Percentiles rank a stretch among this genome's conserved stretches.
Evolutionary conservation across 1,140 invertebrate species (phyloP).

Genomic region (Argopecten irradians): DNA sequence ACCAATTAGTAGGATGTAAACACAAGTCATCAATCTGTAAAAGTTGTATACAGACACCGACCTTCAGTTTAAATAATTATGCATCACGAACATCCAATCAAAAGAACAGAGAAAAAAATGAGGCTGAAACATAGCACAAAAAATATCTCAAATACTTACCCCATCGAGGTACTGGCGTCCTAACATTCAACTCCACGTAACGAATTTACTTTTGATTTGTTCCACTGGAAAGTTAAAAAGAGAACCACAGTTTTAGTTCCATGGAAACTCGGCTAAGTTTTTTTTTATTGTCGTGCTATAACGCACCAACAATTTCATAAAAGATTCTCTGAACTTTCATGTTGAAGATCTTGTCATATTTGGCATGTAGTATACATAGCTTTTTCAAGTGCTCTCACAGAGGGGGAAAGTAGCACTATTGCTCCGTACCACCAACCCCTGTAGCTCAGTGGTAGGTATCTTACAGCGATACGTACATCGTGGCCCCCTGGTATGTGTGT

Average conservation of each 20-base stretch:
- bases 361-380: neutral
- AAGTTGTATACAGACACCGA: neutral
- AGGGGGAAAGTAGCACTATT: neutral
- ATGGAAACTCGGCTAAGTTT: neutral
- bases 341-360: slow-evolving; percentile 22
- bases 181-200: neutral
- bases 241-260: neutral
- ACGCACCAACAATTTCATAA: neutral
- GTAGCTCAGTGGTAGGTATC: neutral
- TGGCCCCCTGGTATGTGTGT: slow-evolving; percentile 19
- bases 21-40: neutral
- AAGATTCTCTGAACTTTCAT: neutral
- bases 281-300: neutral
- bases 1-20: neutral
- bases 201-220: neutral
- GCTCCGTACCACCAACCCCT: neutral
- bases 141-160: neutral
- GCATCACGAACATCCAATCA: neutral
- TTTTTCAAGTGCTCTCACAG: slow-evolving; percentile 9
- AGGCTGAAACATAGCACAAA: neutral
- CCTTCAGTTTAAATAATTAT: neutral
- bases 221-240: neutral
- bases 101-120: neutral
- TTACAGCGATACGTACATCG: neutral
- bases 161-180: neutral